Base-by-base conservation (phyloP, 2,113 vertebrate species). In the Chiloscyllium plagiosum region DNA sequence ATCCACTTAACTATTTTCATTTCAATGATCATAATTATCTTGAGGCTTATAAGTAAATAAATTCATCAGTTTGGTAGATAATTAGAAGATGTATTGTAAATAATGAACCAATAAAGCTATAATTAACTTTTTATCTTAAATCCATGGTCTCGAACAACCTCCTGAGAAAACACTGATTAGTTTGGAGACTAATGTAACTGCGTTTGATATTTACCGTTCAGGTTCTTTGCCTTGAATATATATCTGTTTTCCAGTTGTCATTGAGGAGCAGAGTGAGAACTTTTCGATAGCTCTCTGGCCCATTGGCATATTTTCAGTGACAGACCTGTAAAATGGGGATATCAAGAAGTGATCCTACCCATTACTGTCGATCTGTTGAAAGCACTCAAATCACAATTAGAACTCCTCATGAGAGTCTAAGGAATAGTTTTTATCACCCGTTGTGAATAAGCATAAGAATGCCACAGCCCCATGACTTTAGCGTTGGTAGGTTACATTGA, bases 11-110 rank as follows among this genome's bases (percentile, higher is more conserved):
- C 29, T 66, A 92, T 93, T 93, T 93, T 66, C 4, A 93, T 93
- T 93, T 66, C 90, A 93, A n/a, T 22, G 6, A 52, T 61, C 26
- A 66, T 93, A 93, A 93, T 90, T 61, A 90, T 90, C 29, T 92
- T 19, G 29, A 13, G 52, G 42, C 47, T 93, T 93, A 33, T 65
- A 65, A n/a, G 66, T 66, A 93, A 93, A 68, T 90, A 33, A 15
- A 61, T 61, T 68, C 61, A 66, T 65, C 61, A 93, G 90, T 61
- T 65, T 61, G 68, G 61, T 93, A n/a, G 90, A n/a, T 66, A 93
- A 93, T 93, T 93, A 83, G 80, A 83, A 83, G 56, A n/a, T 65
- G 33, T 68, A 93, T 93, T 68, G n/a, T 68, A 42, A 87, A 93
- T 93, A 65, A 33, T 68, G 33, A 93, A 66, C 90, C 33, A 1